Base-by-base conservation (phyloP, 2,888 invertebrate species). In the Oeneis ivallda region DNA sequence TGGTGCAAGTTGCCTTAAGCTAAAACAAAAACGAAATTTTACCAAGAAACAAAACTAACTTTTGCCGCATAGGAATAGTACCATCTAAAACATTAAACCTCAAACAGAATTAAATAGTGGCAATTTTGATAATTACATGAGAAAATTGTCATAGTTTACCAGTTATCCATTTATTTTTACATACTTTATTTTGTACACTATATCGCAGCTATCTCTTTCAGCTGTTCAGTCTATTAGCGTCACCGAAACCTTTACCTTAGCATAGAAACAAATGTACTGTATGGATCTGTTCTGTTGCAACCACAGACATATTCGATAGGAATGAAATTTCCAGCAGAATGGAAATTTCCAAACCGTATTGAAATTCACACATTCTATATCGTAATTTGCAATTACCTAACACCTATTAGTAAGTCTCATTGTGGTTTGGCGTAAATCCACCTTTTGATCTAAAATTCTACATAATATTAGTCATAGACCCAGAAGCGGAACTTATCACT, bases 21-120 rank as follows among this genome's bases (percentile, higher is more conserved):
- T 4, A 26, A 26, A 26, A 26, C 26, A 4, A 26, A 26, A 26
- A 26, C 3, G 3, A 26, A 26, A 26, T 26, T 26, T 5, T 4
- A 5, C 26, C 5, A 26, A 26, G 26, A 5, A 43, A 43, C 43
- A 43, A 43, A 8, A 15, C 15, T 7, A 7, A 45, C 45, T 45
- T 45, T 45, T 6, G 45, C 3, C 15, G n/a, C 15, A 45, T 43
- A 43, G 43, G 45, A 15, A 45, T 26, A 26, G 26, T 45, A 15
- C 45, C n/a, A 45, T 8, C 45, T 15, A 45, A 45, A 45, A 45
- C n/a, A 43, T 45, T 15, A n/a, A 45, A 45, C n/a, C 45, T 45
- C 45, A 7, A 45, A 15, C 45, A 8, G 45, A 45, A 45, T 45
- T 45, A 15, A 45, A 15, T 45, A 15, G n/a, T 8, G 7, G 45